These are phyloP conservation scores for Drosophila bocqueti DNA, from an alignment of 1,140 invertebrate species.

Conservation along the genomic window DNA sequence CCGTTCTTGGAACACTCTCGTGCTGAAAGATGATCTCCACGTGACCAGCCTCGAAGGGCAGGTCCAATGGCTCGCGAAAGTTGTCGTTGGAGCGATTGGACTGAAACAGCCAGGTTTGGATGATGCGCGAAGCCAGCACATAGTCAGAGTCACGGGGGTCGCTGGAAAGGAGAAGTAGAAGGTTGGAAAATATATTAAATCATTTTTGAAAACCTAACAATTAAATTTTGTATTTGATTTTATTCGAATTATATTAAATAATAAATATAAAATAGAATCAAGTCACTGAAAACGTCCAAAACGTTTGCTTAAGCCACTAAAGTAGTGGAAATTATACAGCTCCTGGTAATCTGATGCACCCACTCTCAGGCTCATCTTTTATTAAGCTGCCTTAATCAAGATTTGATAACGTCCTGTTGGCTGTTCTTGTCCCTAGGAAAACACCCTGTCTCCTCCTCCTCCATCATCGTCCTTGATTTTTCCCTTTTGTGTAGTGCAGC, in stretches of 20 bases:
- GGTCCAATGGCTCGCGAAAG: conserved; percentile 72
- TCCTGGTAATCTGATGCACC: conserved; percentile 13
- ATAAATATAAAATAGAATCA: not conserved
- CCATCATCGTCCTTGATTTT: conserved; percentile 21
- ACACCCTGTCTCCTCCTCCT: not conserved
- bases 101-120: conserved; percentile 86
- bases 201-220: not conserved
- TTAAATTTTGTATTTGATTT: not conserved
- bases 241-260: not conserved
- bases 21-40: conserved; percentile 84
- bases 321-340: not conserved
- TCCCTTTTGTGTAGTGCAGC: conserved; percentile 15
- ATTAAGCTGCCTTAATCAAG: conserved; percentile 29
- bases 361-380: conserved; percentile 15
- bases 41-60: conserved; percentile 82
- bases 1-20: conserved; percentile 77
- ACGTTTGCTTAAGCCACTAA: not conserved
- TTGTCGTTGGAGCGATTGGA: conserved; percentile 82
- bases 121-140: conserved; percentile 88
- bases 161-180: conserved; percentile 79
- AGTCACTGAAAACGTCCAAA: not conserved
- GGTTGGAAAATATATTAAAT: not conserved
- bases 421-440: conserved; percentile 27
- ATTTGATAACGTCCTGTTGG: conserved; percentile 34
- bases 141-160: conserved; percentile 89